Conservation (phyloP, 2,113 vertebrate genomes). For the Clinocottus analis region DNA sequence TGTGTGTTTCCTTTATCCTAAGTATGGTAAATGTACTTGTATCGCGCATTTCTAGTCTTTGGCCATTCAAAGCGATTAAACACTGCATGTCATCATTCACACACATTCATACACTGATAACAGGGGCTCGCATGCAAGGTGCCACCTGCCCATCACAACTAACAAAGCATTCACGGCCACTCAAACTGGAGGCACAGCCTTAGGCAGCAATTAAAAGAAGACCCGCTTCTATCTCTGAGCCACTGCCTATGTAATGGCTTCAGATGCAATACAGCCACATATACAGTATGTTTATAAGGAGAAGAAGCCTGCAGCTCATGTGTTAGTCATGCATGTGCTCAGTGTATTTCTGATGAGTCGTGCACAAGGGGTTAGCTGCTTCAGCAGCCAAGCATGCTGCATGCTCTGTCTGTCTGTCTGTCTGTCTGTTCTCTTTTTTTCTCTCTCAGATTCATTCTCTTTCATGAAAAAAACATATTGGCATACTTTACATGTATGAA, state of each 20-base stretch:
- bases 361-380: conserved; percentile 68
- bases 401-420: conserved; percentile 4
- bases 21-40: background rate
- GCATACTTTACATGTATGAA: conserved; percentile 8
- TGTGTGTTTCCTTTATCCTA: conserved; percentile 6
- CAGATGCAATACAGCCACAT: background rate
- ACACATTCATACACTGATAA: too few relatives aligned
- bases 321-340: conserved; percentile 55
- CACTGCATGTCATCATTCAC: background rate
- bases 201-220: too few relatives aligned
- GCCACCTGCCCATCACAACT: too few relatives aligned
- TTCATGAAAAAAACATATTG: conserved; percentile 5
- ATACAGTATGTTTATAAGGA: conserved; percentile 9
- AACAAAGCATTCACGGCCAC: background rate
- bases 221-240: background rate
- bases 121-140: background rate
- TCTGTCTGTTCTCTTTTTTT: background rate
- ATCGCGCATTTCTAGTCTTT: too few relatives aligned
- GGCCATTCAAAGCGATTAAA: background rate
- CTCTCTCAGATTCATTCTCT: background rate
- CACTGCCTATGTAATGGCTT: conserved; percentile 5
- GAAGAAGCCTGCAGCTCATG: conserved; percentile 44
- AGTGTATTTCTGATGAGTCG: conserved; percentile 56
- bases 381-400: conserved; percentile 65
- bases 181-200: background rate